Evolutionary conservation across 2,797 vertebrate species (phyloP), one percentile per base, ranked within the genome.

Genomic region (Mormyrus hasselquistii): DNA sequence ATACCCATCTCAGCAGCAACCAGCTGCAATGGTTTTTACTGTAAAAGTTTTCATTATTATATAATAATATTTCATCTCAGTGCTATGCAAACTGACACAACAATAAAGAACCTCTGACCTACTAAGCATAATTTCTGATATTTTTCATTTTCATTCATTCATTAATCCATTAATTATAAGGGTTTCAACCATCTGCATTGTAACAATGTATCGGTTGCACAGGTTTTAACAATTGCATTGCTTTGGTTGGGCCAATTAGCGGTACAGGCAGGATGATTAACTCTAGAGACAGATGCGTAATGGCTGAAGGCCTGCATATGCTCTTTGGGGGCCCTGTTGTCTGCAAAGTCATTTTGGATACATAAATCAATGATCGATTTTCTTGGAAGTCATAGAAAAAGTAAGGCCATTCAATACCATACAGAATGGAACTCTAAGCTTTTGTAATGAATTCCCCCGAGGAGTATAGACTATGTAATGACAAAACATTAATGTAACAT

Each of bases 401-500:
- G 34, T 73, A 73, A 38, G 34, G 14, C 69, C 69, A 73, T 73
- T 73, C 69, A 73, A 19, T 73, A 73, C 29, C 69, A 73, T 73
- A 38, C 34, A 73, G 29, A 73, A 73, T 73, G 34, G 34, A 73
- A 73, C 69, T 73, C 69, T 38, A 14, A 73, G 34, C 34, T 73
- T 73, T 73, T 19, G 34, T 38, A 73, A 38, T 73, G 69, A 73
- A 73, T 38, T 73, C 69, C 69, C 34, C 34, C 2, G 69, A 73
- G 69, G 14, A 73, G 34, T 29, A 73, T 14, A 73, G 14, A 73
- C 65, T 38, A 73, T 73, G 65, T 38, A 73, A 73, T 73, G 34
- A 73, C 69, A 73, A 73, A 73, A 73, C 69, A 73, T 73, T 73
- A 73, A 73, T 73, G 34, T 73, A 73, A 41, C 69, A 73, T 38